Percentiles rank a stretch among this genome's conserved stretches.
Evolutionary conservation across 2,797 vertebrate genomes (phyloP).

Genomic region (Macropus fuliginosus): DNA sequence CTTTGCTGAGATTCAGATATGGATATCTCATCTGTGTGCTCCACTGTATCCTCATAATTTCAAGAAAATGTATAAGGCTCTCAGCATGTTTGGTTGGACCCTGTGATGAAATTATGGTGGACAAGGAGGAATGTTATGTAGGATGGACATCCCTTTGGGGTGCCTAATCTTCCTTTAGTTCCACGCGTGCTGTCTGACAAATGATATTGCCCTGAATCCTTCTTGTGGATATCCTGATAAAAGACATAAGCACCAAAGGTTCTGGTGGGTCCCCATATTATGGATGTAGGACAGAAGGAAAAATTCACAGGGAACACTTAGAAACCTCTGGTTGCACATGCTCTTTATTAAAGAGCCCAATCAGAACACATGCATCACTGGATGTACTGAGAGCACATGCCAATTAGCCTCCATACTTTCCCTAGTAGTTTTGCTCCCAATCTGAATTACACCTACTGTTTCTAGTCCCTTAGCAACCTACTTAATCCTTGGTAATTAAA

Average conservation of each 20-base stretch:
- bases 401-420: neutral
- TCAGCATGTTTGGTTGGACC: neutral
- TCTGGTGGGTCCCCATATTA: neutral
- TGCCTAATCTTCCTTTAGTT: neutral
- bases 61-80: neutral
- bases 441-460: neutral
- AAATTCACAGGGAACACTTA: neutral
- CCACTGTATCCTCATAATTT: neutral
- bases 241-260: neutral
- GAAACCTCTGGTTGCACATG: neutral
- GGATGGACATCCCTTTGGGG: neutral
- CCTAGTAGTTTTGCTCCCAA: neutral
- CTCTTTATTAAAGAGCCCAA: neutral
- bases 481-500: neutral
- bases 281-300: neutral
- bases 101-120: neutral
- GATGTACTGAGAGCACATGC: neutral
- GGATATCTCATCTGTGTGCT: neutral
- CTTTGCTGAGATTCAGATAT: neutral
- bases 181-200: neutral
- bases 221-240: neutral
- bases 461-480: neutral
- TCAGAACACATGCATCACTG: neutral
- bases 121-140: neutral
- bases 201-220: neutral